Evolutionary conservation across 2,888 invertebrate genomes (phyloP), one percentile per base, ranked within the genome.

Genomic region (Amorpha juglandis): DNA sequence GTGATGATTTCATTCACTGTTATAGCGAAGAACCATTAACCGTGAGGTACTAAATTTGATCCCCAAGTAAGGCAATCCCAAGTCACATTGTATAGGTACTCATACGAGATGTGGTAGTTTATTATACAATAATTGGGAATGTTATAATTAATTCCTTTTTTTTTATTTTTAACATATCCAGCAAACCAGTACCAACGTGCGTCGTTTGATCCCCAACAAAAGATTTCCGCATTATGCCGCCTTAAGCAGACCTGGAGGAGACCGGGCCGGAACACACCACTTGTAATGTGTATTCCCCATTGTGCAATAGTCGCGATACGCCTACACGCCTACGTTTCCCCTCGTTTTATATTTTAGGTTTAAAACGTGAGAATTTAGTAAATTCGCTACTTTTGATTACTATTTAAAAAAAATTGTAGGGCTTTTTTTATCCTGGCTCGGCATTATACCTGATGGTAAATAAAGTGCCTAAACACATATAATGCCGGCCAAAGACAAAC

Each of bases 281-380:
- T 92, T 91, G 90, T 90, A 86, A 91, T 90, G 90, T 91, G 90
- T 91, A 91, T 91, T 88, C 86, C 77, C 78, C 74, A 87, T 89
- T 90, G 89, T 89, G 80, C 68, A 51, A 19, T 45, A 19, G 55
- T 66, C 45, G 53, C 63, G 52, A 66, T 16, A 66, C 45, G 62
- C 27, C 63, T 62, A 63, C 63, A 48, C 58, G 45, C 45, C 62
- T 48, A 62, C 58, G 51, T 35, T 63, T 63, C 63, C 52, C 63
- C 52, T 63, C 55, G 11, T 12, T 27, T 35, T 21, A 12, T 42
- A 38, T 58, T 19, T 19, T 50, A 50, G 19, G 9, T 11, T 58
- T 58, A 19, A 58, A 58, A 42, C 42, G 6, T 19, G 19, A 2
- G 42, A 58, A 58, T 38, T 38, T 19, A 38, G 35, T 53, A 53